phyloP scores from a whole-genome alignment of 1,140 invertebrate genomes.

The Coptotermes formosanus region DNA sequence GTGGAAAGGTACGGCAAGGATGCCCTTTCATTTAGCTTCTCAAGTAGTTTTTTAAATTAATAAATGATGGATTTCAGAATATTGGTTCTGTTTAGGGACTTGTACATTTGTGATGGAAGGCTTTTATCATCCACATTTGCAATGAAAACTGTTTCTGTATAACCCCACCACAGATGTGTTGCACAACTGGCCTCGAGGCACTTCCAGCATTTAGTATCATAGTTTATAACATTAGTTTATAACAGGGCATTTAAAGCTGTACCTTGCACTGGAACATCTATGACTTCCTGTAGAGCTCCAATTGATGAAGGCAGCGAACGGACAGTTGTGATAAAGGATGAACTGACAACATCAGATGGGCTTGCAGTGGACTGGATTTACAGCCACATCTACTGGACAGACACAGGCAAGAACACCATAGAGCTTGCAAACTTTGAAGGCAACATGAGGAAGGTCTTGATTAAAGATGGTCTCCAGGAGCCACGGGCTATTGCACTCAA shows the following conservation, averaged over 20 bases:
- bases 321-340: constrained; percentile 75
- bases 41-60: no score
- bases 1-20: no score
- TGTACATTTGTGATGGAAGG: no score
- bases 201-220: neutral
- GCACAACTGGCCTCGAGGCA: no score
- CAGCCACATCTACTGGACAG: constrained; percentile 95
- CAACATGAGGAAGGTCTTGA: constrained; percentile 83
- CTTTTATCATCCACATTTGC: no score
- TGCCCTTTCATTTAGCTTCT: no score
- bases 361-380: constrained; percentile 97
- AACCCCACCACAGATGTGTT: no score
- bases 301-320: constrained; percentile 86
- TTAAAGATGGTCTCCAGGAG: constrained; percentile 82
- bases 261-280: neutral
- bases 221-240: constrained; percentile 20
- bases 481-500: constrained; percentile 94
- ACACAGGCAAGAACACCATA: constrained; percentile 87
- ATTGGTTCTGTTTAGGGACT: no score
- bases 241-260: neutral
- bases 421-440: constrained; percentile 86
- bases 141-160: no score
- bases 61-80: no score
- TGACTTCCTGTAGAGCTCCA: constrained; percentile 64
- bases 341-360: constrained; percentile 86